phyloP scores from a whole-genome alignment of 2,113 vertebrate genomes.

The Pelvicachromis taeniatus region DNA sequence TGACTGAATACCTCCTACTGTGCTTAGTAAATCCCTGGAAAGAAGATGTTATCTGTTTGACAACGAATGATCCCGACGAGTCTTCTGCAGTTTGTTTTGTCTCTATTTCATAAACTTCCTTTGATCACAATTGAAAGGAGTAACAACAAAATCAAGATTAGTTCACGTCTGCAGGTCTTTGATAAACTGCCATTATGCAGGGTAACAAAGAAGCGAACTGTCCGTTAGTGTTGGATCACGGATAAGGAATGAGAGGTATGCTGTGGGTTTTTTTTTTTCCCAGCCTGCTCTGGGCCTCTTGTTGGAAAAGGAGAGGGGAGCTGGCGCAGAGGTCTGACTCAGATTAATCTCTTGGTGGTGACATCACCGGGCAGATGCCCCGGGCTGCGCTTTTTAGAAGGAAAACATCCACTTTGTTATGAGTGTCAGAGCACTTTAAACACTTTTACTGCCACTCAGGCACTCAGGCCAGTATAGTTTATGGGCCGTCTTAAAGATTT shows the following conservation, averaged over 20 bases:
- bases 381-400: not conserved
- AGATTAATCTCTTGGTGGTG: constrained; percentile 20
- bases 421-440: not conserved
- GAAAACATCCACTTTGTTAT: constrained; percentile 26
- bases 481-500: not conserved
- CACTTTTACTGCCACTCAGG: constrained; percentile 9
- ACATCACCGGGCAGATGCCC: constrained; percentile 38
- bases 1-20: not conserved
- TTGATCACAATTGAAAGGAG: not conserved
- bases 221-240: constrained; percentile 1
- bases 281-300: constrained; percentile 12
- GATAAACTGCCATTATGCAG: constrained; percentile 1
- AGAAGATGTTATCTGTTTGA: not conserved
- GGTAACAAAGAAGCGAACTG: constrained; percentile 26
- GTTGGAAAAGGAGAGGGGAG: not conserved
- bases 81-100: not conserved
- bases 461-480: not conserved
- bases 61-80: not conserved
- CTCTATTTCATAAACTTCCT: not conserved
- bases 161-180: constrained; percentile 5
- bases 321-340: constrained; percentile 18
- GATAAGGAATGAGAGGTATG: constrained; percentile 46
- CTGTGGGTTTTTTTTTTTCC: not conserved
- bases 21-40: not conserved
- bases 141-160: not conserved